Percentiles rank a stretch among this genome's conserved stretches.
These are phyloP conservation scores for Platygyra sinensis DNA, from an alignment of 64 coral and sea anemone genomes.

Conservation along the genomic window DNA sequence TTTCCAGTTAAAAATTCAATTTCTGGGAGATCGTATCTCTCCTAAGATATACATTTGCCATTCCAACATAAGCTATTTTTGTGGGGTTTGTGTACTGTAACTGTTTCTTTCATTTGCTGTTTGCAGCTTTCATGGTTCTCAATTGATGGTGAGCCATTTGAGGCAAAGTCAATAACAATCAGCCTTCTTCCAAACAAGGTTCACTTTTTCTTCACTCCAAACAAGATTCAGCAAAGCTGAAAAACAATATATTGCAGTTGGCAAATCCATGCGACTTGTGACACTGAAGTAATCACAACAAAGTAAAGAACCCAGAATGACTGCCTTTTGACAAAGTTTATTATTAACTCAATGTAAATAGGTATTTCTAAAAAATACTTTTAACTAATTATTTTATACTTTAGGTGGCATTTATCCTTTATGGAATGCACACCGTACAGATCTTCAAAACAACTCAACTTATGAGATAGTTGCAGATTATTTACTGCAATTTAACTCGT, in stretches of 20 bases:
- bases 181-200: slow-evolving; percentile 76
- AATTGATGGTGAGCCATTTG: slow-evolving; percentile 99
- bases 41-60: neutral
- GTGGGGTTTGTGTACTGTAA: neutral
- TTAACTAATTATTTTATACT: neutral
- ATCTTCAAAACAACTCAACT: too few relatives aligned
- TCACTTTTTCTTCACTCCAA: slow-evolving; percentile 70
- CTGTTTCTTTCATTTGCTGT: neutral
- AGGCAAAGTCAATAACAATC: slow-evolving; percentile 84
- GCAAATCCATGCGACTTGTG: neutral
- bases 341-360: neutral
- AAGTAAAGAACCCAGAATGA: neutral
- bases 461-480: too few relatives aligned
- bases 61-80: neutral
- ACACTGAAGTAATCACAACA: too few relatives aligned
- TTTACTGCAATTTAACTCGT: too few relatives aligned
- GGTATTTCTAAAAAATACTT: neutral
- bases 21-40: neutral
- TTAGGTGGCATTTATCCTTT: neutral
- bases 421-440: neutral
- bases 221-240: neutral
- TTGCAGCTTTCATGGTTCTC: slow-evolving; percentile 88
- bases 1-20: neutral
- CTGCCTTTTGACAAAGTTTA: neutral
- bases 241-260: neutral